A percentile compares a stretch with the other conserved stretches of the same genome.
These are phyloP conservation scores for Danio albolineatus DNA, from an alignment of 2,797 vertebrate genomes.

Conservation along the genomic window DNA sequence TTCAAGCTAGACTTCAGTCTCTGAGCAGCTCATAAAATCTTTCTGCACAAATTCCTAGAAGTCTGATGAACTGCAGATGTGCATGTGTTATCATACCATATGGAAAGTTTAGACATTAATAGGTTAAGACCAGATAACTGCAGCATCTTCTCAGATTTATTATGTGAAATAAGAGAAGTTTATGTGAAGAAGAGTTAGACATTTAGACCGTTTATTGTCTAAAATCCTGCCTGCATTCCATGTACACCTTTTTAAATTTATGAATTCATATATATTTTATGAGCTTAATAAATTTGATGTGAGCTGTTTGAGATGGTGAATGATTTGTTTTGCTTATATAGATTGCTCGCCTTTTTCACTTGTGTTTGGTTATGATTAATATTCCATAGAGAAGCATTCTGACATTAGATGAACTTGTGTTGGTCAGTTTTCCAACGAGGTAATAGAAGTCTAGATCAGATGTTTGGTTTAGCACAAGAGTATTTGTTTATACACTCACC, in stretches of 20 bases:
- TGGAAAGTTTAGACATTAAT: background rate
- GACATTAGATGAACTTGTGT: background rate
- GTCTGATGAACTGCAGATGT: slow-evolving; percentile 19
- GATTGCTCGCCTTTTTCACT: no score
- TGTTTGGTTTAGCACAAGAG: background rate
- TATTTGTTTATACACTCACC: background rate
- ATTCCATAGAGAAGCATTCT: background rate
- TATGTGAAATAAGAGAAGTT: background rate
- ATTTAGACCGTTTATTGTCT: background rate
- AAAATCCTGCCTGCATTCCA: background rate
- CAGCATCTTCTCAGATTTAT: background rate
- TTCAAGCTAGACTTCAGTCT: background rate
- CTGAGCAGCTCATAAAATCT: background rate
- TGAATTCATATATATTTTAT: no score
- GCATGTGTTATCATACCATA: background rate
- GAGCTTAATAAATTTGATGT: no score
- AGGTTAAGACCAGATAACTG: background rate
- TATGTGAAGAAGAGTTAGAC: background rate
- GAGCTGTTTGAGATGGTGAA: no score
- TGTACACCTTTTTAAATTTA: no score
- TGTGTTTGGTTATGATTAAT: background rate
- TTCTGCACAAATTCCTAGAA: background rate
- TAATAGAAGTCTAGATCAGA: background rate
- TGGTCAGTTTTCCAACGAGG: background rate
- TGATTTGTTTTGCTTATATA: no score